These are phyloP conservation scores for Agonopterix heracliana DNA, from an alignment of 2,888 invertebrate genomes.

Conservation along the genomic window DNA sequence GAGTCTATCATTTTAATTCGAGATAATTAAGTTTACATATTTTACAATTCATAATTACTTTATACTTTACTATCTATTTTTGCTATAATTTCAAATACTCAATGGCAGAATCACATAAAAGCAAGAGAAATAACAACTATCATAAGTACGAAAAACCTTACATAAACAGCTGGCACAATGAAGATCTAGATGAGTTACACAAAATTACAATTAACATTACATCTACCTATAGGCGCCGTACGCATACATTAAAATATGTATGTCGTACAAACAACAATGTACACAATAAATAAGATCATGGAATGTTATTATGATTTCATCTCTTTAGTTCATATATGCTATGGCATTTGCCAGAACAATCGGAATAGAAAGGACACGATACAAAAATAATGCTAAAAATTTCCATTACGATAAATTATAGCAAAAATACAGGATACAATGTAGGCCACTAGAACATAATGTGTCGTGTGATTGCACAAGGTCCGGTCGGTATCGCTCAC, in stretches of 20 bases:
- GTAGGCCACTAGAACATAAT: conserved; percentile 45
- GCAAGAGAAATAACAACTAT: conserved; percentile 48
- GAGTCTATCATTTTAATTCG: conserved; percentile 20
- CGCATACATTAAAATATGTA: conserved; percentile 73
- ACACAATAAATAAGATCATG: conserved; percentile 76
- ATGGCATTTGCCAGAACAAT: conserved; percentile 36
- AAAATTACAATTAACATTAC: conserved; percentile 56
- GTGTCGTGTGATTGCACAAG: conserved; percentile 15
- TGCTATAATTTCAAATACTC: conserved; percentile 66
- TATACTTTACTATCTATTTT: conserved; percentile 49
- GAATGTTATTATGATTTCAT: conserved; percentile 69
- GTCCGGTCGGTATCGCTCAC: conserved; percentile 7
- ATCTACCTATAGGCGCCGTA: conserved; percentile 48
- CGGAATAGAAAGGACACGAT: conserved; percentile 47
- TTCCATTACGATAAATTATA: conserved; percentile 65
- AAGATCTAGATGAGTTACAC: conserved; percentile 70
- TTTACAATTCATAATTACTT: conserved; percentile 51
- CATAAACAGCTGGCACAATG: conserved; percentile 72
- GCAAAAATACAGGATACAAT: conserved; percentile 72
- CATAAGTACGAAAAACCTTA: conserved; percentile 33
- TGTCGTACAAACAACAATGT: conserved; percentile 61
- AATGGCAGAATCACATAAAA: conserved; percentile 63
- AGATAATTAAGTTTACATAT: conserved; percentile 59
- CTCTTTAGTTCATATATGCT: conserved; percentile 27
- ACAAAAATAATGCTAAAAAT: conserved; percentile 62